Base-by-base conservation (phyloP, 2,113 vertebrate genomes). In the Gopherus flavomarginatus region DNA sequence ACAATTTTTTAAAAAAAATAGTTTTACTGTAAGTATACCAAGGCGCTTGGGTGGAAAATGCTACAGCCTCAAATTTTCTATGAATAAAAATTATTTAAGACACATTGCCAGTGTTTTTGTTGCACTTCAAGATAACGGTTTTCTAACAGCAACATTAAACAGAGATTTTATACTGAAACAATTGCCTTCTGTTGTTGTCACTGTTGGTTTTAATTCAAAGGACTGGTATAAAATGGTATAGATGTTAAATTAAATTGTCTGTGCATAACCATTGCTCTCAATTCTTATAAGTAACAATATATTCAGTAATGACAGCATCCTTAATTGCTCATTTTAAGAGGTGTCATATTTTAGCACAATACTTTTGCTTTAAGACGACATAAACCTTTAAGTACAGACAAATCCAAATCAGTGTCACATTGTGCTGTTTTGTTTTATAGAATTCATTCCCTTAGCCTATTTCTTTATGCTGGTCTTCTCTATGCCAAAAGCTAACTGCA, bases 231-330 rank as follows among this genome's bases (percentile, higher is more conserved):
- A 21, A 79, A 54, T 84, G 65, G 59, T 8, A 78, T 85, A 6
- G 11, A 53, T 52, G 5, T 38, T 31, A 75, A 56, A 35, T 38
- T 88, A 8, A n/a, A 22, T 57, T 59, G 3, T 0, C 0, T 29
- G 65, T 86, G 7, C 57, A 1, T n/a, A 75, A 59, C 38, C 81
- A 35, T 29, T 11, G 35, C 16, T 69, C 3, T 69, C 31, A 19
- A 9, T 69, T 69, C 62, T 69, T 69, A n/a, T 35, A 69, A n/a
- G 62, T 69, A 69, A 65, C 42, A 42, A 42, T 19, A 65, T 19
- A 69, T 69, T 69, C 35, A 69, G 35, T 69, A n/a, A 69, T 35
- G 31, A 19, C n/a, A n/a, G 35, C 62, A 69, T 69, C 62, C 62
- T 69, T 69, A 69, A 69, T 9, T 69, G 62, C 35, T n/a, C 62